phyloP scores from a whole-genome alignment of 2,888 invertebrate genomes.

The Clistopyga incitator region DNA sequence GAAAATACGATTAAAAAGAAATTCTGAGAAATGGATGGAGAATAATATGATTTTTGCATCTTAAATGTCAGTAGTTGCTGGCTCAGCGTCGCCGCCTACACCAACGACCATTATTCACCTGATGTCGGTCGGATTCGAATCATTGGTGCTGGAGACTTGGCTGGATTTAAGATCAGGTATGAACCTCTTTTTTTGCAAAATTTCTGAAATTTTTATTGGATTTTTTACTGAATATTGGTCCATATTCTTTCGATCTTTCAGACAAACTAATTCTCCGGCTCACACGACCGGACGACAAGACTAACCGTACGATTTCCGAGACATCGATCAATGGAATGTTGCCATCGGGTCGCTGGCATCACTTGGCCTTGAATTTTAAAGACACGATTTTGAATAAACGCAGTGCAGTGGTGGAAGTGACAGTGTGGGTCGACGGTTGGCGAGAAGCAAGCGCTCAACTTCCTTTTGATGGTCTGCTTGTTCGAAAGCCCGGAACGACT shows the following conservation, averaged over 20 bases:
- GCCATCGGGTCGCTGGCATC: conserved; percentile 86
- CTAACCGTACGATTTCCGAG: conserved; percentile 85
- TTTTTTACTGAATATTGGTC: no score
- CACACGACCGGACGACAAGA: conserved; percentile 85
- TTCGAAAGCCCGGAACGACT: conserved; percentile 86
- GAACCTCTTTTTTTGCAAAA: conserved; percentile 31
- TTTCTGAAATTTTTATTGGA: no score
- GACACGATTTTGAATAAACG: conserved; percentile 86
- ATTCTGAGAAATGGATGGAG: background rate
- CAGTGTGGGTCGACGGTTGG: conserved; percentile 87
- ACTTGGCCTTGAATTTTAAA: conserved; percentile 86
- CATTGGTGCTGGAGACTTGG: conserved; percentile 88
- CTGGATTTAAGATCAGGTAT: conserved; percentile 85
- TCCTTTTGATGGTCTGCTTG: conserved; percentile 87
- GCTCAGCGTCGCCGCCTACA: conserved; percentile 79
- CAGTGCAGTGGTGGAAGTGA: conserved; percentile 87
- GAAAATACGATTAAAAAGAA: conserved; percentile 28
- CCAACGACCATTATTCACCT: conserved; percentile 85
- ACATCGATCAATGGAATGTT: conserved; percentile 84
- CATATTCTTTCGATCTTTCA: conserved; percentile 70
- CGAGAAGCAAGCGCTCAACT: conserved; percentile 86
- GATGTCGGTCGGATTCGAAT: conserved; percentile 88
- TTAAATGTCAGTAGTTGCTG: conserved; percentile 75
- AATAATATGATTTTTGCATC: conserved; percentile 7
- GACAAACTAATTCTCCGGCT: conserved; percentile 85